Percentiles rank a stretch among this genome's conserved stretches.
Evolutionary conservation across 1,140 invertebrate genomes (phyloP).

Genomic region (Doryteuthis pealeii): DNA sequence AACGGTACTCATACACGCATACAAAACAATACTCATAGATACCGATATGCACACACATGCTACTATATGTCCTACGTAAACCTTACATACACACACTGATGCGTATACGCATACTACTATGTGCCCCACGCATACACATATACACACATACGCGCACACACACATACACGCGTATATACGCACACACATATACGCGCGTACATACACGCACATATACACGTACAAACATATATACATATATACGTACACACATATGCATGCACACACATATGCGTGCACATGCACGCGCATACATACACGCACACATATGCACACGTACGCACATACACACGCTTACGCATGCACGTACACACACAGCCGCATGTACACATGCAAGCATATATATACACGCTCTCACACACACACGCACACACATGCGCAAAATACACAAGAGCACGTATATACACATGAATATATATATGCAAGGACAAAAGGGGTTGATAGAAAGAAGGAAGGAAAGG

Average conservation of each 20-base stretch:
- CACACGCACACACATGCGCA: not conserved
- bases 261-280: not conserved
- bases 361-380: not conserved
- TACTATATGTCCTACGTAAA: too few relatives aligned
- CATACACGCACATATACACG: conserved; percentile 9
- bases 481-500: too few relatives aligned
- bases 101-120: not conserved
- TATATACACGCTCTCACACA: not conserved
- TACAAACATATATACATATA: not conserved
- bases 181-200: conserved; percentile 14
- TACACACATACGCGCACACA: not conserved
- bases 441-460: not conserved
- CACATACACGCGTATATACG: conserved; percentile 7
- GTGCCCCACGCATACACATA: too few relatives aligned
- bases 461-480: too few relatives aligned
- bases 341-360: not conserved
- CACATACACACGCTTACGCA: not conserved
- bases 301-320: not conserved
- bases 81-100: not conserved
- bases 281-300: not conserved
- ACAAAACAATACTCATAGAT: too few relatives aligned
- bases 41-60: too few relatives aligned
- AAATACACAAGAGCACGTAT: not conserved
- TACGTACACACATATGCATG: not conserved
- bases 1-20: too few relatives aligned